Evolutionary conservation across 2,113 vertebrate genomes (phyloP).

Genomic region (Callospermophilus lateralis): DNA sequence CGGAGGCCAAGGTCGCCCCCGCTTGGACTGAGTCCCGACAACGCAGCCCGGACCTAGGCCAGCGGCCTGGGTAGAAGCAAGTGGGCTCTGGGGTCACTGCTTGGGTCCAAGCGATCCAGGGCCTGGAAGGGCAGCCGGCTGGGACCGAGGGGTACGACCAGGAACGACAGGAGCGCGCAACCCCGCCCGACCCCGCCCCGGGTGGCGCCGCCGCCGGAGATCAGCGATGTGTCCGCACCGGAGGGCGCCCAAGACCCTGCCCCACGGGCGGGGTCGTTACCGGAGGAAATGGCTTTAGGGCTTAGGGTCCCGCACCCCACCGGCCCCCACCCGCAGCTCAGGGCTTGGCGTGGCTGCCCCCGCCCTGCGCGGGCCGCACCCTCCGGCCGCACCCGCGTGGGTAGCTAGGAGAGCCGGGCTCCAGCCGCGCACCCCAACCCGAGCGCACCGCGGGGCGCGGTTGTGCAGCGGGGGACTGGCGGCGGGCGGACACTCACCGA

Average conservation of each 20-base stretch:
- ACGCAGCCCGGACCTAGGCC: neutral
- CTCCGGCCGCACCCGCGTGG: conserved; percentile 18
- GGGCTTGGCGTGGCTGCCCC: neutral
- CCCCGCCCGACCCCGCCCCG: neutral
- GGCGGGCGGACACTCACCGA: conserved; percentile 85
- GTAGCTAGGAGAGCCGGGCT: neutral
- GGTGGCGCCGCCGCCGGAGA: neutral
- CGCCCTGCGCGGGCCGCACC: neutral
- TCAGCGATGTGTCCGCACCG: neutral
- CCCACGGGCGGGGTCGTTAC: neutral
- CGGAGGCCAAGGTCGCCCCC: conserved; percentile 62
- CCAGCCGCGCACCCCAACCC: neutral
- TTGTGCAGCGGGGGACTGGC: neutral
- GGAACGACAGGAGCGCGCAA: neutral
- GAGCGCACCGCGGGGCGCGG: neutral
- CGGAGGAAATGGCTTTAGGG: too few species aligned
- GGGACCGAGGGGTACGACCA: neutral
- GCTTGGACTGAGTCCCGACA: conserved; percentile 26
- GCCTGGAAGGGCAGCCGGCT: neutral
- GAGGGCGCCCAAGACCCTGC: neutral
- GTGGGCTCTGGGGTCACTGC: neutral
- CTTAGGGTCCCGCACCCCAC: neutral
- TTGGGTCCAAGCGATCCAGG: neutral
- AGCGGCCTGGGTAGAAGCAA: neutral
- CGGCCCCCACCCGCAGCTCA: neutral